Base-by-base conservation (phyloP, 2,888 invertebrate species). In the Hyles lineata region DNA sequence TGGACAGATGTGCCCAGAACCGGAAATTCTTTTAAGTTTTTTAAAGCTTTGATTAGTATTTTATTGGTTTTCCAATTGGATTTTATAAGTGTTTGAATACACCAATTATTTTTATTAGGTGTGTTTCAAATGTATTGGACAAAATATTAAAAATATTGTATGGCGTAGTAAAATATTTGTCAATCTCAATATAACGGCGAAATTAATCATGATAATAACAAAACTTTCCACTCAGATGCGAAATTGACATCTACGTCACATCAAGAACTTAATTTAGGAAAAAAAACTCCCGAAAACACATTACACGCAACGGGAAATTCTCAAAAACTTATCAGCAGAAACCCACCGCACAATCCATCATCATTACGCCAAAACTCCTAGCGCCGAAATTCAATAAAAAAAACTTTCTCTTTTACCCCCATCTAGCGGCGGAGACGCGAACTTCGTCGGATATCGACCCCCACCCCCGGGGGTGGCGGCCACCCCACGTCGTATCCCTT, bases 281-380 rank as follows among this genome's bases (percentile, higher is more conserved):
- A 63, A 55, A 85, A 85, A 87, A 91, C 89, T 84, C 87, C 88
- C 80, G 84, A 90, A 91, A 92, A 91, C 88, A 90, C 91, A 91
- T 92, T 92, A 92, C 89, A 87, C 86, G 89, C 87, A 78, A 82
- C 80, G 87, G 85, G 84, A 89, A 90, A 86, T 89, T 87, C 86
- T 85, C 83, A 85, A 91, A 89, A 94, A 92, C 92, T 94, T 93
- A 93, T 93, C 93, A 90, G 90, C 83, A 85, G 84, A 87, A 87
- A 89, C 87, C 93, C 91, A 90, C 89, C 83, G 87, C 86, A 90
- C 92, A 94, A 94, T 94, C 93, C 91, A 94, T 94, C 94, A 93
- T 94, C 91, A 92, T 94, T 94, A 94, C 87, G 91, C 90, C 91
- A 88, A 92, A 93, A 92, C 92, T 92, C 89, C 92, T 92, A 83